Conservation (phyloP, 2,113 vertebrate species). For the Pantherophis guttatus region DNA sequence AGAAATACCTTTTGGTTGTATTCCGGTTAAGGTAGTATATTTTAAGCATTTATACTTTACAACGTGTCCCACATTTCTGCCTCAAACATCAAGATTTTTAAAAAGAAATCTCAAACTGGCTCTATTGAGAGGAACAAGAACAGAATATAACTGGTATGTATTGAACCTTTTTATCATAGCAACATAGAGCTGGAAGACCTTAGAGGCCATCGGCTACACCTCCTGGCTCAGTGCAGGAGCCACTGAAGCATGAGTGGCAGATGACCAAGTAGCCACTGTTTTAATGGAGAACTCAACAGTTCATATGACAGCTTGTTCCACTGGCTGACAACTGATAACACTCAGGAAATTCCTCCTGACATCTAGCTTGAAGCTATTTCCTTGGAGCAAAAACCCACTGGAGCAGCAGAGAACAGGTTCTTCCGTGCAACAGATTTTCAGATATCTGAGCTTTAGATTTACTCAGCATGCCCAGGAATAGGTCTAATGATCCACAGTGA, state of each 20-base stretch:
- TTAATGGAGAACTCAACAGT: not conserved
- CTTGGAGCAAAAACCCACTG: not conserved
- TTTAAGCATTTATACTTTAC: not conserved
- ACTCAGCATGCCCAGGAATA: not conserved
- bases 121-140: not conserved
- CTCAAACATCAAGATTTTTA: not conserved
- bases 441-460: not conserved
- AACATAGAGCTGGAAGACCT: not conserved
- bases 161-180: not conserved
- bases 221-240: not conserved
- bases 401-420: not conserved
- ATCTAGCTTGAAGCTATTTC: not conserved
- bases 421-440: not conserved
- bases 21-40: not conserved
- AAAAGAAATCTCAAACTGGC: not conserved
- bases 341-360: not conserved
- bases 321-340: not conserved
- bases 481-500: not conserved
- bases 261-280: not conserved
- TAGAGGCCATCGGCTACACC: not conserved
- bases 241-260: not conserved
- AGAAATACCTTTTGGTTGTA: not conserved
- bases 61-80: not conserved
- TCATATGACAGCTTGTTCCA: not conserved
- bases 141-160: not conserved